Base-by-base conservation (phyloP, 2,797 vertebrate species). In the Microctenopoma steveboyesi region DNA sequence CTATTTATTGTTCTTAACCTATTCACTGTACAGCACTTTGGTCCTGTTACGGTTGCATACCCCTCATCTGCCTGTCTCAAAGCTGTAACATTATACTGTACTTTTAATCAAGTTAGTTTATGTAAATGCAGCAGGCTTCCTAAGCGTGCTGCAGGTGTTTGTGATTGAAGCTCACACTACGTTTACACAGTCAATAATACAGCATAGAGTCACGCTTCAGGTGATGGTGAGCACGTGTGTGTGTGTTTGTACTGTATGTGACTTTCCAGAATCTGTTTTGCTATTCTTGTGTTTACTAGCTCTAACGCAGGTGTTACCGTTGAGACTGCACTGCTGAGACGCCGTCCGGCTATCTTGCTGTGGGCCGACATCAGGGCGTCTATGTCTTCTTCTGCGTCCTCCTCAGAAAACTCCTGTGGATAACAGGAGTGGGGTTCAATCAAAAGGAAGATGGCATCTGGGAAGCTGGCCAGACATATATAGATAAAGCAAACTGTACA, bases 311-410 rank as follows among this genome's bases (percentile, higher is more conserved):
- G 55, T 9, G 92, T 95, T 96, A 98, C 97, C 84, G 89, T 92
- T 82, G 96, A 97, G 66, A 94, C 79, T 37, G 95, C 94, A 75
- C 84, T 95, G 87, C 91, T 90, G 86, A 96, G 83, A 70, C 86
- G 88, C 5, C 84, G 87, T 0, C 75, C 79, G 46, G 89, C 83
- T 3, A 75, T 69, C 79, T 92, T 93, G 82, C 92, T 93, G 75
- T 83, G 92, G 53, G 94, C 94, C 16, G 93, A 93, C 84, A 93
- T 91, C 90, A 96, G 82, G 12, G 93, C 93, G 74, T 96, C 94
- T 37, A 93, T 94, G 86, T 95, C 95, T 81, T 97, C 96, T 85
- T 96, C 95, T 12, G 75, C 89, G n/a, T 92, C 93, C 63, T 96
- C 92, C 47, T 94, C 94, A 61, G 94, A 91, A 83, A 92, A 95